phyloP scores from a whole-genome alignment of 2,888 invertebrate species.

The Troides oblongomaculatus region DNA sequence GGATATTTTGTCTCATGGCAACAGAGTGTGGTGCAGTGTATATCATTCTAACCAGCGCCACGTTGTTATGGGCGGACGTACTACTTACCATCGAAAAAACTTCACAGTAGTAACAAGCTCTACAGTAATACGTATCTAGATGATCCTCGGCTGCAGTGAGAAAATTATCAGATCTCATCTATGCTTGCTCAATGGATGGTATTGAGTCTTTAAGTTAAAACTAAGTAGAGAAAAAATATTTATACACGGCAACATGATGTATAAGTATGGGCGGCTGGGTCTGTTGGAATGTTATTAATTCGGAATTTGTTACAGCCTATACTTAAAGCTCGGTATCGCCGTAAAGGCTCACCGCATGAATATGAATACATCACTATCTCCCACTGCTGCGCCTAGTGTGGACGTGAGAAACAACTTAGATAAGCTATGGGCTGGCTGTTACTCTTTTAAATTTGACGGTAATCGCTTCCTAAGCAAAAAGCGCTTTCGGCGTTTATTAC shows the following conservation, averaged over 20 bases:
- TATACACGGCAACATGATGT: conserved; percentile 46
- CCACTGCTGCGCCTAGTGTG: conserved; percentile 33
- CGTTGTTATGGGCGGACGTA: no score
- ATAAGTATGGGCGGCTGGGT: conserved; percentile 44
- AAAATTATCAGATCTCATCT: background rate
- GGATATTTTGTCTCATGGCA: no score
- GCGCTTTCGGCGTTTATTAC: conserved; percentile 14
- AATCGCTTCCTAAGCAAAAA: conserved; percentile 17
- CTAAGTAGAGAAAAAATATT: background rate
- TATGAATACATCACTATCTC: conserved; percentile 55
- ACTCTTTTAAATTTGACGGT: conserved; percentile 37
- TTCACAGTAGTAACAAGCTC: no score
- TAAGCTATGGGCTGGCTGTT: conserved; percentile 35
- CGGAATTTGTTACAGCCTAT: conserved; percentile 75
- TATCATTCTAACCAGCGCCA: no score
- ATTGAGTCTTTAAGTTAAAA: background rate
- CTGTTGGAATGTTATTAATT: conserved; percentile 73
- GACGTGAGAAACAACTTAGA: conserved; percentile 34
- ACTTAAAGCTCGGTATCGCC: conserved; percentile 65
- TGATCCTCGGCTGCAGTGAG: no score
- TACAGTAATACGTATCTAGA: no score
- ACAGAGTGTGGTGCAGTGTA: no score
- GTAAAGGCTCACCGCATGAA: conserved; percentile 54
- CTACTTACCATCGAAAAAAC: no score
- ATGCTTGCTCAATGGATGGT: background rate